These are phyloP conservation scores for Dorcus parallelipipedus DNA, from an alignment of 2,888 invertebrate genomes.

Conservation along the genomic window DNA sequence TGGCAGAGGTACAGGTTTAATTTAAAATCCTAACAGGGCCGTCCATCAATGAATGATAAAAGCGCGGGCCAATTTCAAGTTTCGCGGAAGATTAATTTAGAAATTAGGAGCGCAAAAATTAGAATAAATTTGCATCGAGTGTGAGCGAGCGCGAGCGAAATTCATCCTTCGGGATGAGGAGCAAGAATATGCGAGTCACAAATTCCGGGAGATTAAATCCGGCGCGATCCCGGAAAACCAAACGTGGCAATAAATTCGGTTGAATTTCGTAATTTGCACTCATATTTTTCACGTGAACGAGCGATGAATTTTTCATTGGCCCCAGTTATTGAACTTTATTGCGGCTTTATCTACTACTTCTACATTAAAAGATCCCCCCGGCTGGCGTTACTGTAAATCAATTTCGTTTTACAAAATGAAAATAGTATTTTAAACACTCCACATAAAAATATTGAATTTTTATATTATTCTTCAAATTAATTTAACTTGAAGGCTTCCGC, in stretches of 20 bases:
- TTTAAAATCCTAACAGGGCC: constrained; percentile 34
- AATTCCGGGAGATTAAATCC: constrained; percentile 19
- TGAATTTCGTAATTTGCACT: constrained; percentile 22
- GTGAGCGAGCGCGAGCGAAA: neutral
- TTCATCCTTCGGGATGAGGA: neutral
- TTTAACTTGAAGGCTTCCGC: no score
- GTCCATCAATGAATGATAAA: constrained; percentile 28
- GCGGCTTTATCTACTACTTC: neutral
- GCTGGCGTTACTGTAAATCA: no score
- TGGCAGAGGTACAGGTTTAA: constrained; percentile 33
- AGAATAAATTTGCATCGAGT: neutral
- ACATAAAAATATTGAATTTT: no score
- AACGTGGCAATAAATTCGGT: constrained; percentile 18
- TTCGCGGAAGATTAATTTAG: neutral
- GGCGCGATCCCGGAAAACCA: constrained; percentile 12
- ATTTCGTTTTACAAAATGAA: no score
- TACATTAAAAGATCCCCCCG: neutral
- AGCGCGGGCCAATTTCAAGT: neutral
- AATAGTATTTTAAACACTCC: no score
- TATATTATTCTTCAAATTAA: no score
- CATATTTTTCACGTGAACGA: constrained; percentile 13
- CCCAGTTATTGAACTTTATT: constrained; percentile 10
- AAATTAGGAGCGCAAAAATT: neutral
- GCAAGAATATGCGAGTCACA: constrained; percentile 14
- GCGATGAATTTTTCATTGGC: constrained; percentile 11